Percentiles rank a stretch among this genome's conserved stretches.
phyloP scores from a whole-genome alignment of 2,113 vertebrate species.

The Semnopithecus entellus region DNA sequence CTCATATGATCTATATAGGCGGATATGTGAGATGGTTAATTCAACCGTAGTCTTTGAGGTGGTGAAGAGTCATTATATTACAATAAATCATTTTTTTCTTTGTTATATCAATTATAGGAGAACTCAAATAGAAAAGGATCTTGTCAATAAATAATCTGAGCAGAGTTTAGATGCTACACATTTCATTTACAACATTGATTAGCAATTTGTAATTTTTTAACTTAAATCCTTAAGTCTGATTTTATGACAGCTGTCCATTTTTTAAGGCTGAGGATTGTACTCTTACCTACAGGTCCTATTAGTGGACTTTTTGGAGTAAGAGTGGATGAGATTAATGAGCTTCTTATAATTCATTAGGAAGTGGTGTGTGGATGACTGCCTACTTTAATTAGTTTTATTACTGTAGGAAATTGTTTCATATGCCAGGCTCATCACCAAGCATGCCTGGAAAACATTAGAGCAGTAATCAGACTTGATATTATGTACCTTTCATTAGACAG shows the following conservation, averaged over 20 bases:
- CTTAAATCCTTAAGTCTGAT: slow-evolving; percentile 14
- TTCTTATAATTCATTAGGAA: slow-evolving; percentile 88
- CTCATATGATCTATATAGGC: not conserved
- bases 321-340: slow-evolving; percentile 83
- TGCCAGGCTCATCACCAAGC: slow-evolving; percentile 83
- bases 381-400: slow-evolving; percentile 89
- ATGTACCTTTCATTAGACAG: slow-evolving; percentile 81
- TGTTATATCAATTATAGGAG: slow-evolving; percentile 45
- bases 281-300: slow-evolving; percentile 67
- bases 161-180: slow-evolving; percentile 6
- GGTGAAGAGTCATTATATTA: not conserved
- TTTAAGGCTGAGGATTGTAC: slow-evolving; percentile 47
- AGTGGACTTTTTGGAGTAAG: slow-evolving; percentile 64
- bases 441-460: slow-evolving; percentile 83
- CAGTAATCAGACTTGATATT: slow-evolving; percentile 78
- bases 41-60: slow-evolving; percentile 45
- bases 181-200: not conserved
- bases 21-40: not conserved
- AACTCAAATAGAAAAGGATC: slow-evolving; percentile 4
- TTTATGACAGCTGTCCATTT: slow-evolving; percentile 43
- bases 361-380: slow-evolving; percentile 85
- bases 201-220: not conserved
- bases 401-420: slow-evolving; percentile 87
- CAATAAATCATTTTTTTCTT: slow-evolving; percentile 19
- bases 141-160: slow-evolving; percentile 12